Base-by-base conservation (phyloP, 2,888 invertebrate species). In the Helicoverpa assulta region DNA sequence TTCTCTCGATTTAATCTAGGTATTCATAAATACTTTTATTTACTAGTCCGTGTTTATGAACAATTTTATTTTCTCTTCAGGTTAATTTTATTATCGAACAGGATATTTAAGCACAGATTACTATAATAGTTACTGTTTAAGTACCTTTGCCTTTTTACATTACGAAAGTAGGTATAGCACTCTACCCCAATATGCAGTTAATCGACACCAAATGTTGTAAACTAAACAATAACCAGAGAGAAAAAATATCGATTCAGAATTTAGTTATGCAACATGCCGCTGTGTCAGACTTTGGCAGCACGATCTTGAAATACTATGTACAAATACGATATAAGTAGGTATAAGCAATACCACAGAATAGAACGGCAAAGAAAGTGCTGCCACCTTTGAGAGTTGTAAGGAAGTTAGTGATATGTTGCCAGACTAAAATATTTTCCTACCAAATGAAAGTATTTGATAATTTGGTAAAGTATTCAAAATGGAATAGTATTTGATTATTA, bases 181-280 rank as follows among this genome's bases (percentile, higher is more conserved):
- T 19, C 51, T 33, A 53, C 12, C n/a, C 50, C 1, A 47, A 40
- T 16, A 7, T 16, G 16, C 1, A 5, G 47, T 21, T 4, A 29
- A 69, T 40, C 21, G 43, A 61, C 14, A 57, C 52, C 8, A 60
- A 29, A 40, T 14, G 14, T 53, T 52, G 14, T 16, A 26, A 37
- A 18, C 8, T 19, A 16, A n/a, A 62, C 40, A 51, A 64, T 40
- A 40, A 40, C 47, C 57, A 57, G 55, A 61, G 55, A 29, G 54
- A 71, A 70, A 62, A 70, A 69, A 78, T 69, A 75, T 83, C 70
- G 76, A 78, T 83, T 78, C 26, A 58, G 59, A 67, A 47, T 47
- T 83, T 83, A 83, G 84, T 81, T 82, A 83, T 54, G 79, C 75
- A 76, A 79, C 60, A 65, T 53, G 61, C 72, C 70, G 67, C 80